Conservation (phyloP, 2,888 invertebrate species). For the Athalia cordata region DNA sequence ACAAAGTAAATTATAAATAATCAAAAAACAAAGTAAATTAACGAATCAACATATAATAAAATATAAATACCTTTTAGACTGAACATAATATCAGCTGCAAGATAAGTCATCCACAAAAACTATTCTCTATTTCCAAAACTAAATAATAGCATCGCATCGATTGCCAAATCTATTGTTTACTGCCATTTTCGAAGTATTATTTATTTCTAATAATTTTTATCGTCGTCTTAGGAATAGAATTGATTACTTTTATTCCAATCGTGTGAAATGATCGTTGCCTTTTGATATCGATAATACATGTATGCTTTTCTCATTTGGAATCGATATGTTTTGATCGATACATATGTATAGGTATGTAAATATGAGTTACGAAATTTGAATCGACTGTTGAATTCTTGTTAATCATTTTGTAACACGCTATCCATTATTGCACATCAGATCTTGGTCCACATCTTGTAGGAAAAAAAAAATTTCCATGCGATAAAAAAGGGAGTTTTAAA, state of each 20-base stretch:
- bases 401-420: not conserved
- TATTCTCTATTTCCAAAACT: slow-evolving; percentile 30
- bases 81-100: slow-evolving; percentile 39
- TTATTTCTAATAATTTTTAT: slow-evolving; percentile 27
- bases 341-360: too few species aligned
- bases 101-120: slow-evolving; percentile 28
- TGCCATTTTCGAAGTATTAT: slow-evolving; percentile 49
- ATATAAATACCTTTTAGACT: slow-evolving; percentile 43
- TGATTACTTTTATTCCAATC: not conserved
- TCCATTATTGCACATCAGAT: slow-evolving; percentile 4
- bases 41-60: slow-evolving; percentile 27
- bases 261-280: slow-evolving; percentile 16
- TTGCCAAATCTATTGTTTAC: slow-evolving; percentile 27
- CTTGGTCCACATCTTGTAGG: slow-evolving; percentile 2
- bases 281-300: slow-evolving; percentile 9
- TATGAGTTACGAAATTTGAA: not conserved
- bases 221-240: slow-evolving; percentile 4
- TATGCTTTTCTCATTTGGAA: slow-evolving; percentile 10
- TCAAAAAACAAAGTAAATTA: not conserved
- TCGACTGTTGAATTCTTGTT: not conserved
- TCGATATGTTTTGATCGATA: not conserved
- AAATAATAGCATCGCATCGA: slow-evolving; percentile 18
- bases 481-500: not conserved
- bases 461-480: slow-evolving; percentile 13
- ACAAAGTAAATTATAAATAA: not conserved